These are phyloP conservation scores for Chascanopsetta lugubris DNA, from an alignment of 2,113 vertebrate genomes.

Conservation along the genomic window DNA sequence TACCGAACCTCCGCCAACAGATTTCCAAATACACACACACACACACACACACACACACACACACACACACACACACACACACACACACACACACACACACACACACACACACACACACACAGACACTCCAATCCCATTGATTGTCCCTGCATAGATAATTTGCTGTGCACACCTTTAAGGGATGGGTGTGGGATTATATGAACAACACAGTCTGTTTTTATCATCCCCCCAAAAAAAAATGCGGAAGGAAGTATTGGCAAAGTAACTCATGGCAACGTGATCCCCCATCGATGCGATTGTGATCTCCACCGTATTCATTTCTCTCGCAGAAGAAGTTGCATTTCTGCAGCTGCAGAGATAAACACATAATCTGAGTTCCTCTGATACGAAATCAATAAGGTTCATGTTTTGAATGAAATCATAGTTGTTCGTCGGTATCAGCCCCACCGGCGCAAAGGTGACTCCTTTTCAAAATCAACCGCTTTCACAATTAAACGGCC, in stretches of 20 bases:
- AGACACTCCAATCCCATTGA: slow-evolving; percentile 39
- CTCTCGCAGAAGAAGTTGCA: slow-evolving; percentile 26
- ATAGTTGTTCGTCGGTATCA: neutral
- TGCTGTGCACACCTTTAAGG: slow-evolving; percentile 29
- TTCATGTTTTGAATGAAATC: slow-evolving; percentile 5
- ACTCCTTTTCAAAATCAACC: too few relatives aligned
- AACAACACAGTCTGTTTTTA: slow-evolving; percentile 47
- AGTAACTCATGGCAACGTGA: slow-evolving; percentile 61
- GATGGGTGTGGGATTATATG: slow-evolving; percentile 33
- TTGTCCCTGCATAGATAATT: slow-evolving; percentile 22
- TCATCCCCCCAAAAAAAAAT: slow-evolving; percentile 65
- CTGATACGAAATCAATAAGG: slow-evolving; percentile 4
- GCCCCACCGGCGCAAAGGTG: too few relatives aligned
- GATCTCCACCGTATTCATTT: slow-evolving; percentile 49
- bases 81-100: slow-evolving; percentile 10
- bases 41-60: slow-evolving; percentile 9
- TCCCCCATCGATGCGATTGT: slow-evolving; percentile 48
- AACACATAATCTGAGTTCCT: slow-evolving; percentile 4
- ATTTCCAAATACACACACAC: slow-evolving; percentile 5
- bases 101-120: slow-evolving; percentile 5
- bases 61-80: slow-evolving; percentile 6
- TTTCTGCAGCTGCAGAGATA: slow-evolving; percentile 32
- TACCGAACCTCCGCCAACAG: slow-evolving; percentile 31
- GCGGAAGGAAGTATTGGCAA: slow-evolving; percentile 52
- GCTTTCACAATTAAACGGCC: too few relatives aligned